phyloP scores from a whole-genome alignment of 2,113 vertebrate genomes.

The Rhynchopsitta pachyrhyncha region DNA sequence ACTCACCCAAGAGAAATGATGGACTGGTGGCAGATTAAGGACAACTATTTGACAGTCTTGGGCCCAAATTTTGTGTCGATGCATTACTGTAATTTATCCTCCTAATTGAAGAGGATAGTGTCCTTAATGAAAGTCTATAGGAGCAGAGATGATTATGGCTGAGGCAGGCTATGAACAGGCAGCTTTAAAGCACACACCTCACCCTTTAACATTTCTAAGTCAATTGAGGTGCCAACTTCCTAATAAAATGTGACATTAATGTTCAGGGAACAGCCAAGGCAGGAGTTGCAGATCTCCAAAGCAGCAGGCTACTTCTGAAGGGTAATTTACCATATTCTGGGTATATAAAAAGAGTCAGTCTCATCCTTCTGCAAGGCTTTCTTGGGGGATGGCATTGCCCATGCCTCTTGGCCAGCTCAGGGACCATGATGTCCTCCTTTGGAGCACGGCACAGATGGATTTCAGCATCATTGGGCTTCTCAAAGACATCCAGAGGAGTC shows the following conservation, averaged over 20 bases:
- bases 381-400: neutral
- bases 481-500: neutral
- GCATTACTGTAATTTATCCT: slow-evolving; percentile 17
- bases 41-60: neutral
- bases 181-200: slow-evolving; percentile 11
- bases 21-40: neutral
- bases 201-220: slow-evolving; percentile 46
- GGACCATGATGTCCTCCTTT: neutral
- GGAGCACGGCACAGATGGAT: neutral
- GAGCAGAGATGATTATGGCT: slow-evolving; percentile 2
- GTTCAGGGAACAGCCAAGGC: slow-evolving; percentile 33
- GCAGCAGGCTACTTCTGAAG: slow-evolving; percentile 27
- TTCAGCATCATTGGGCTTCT: neutral
- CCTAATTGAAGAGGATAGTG: neutral
- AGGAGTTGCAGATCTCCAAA: slow-evolving; percentile 35
- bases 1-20: neutral
- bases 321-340: slow-evolving; percentile 1
- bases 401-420: neutral
- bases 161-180: slow-evolving; percentile 41
- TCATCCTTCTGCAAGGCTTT: neutral
- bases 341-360: neutral
- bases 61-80: neutral
- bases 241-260: slow-evolving; percentile 62
- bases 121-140: neutral
- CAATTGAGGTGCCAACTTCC: slow-evolving; percentile 48